Base-by-base conservation (phyloP, 2,888 invertebrate genomes). In the Chorisops tibialis region DNA sequence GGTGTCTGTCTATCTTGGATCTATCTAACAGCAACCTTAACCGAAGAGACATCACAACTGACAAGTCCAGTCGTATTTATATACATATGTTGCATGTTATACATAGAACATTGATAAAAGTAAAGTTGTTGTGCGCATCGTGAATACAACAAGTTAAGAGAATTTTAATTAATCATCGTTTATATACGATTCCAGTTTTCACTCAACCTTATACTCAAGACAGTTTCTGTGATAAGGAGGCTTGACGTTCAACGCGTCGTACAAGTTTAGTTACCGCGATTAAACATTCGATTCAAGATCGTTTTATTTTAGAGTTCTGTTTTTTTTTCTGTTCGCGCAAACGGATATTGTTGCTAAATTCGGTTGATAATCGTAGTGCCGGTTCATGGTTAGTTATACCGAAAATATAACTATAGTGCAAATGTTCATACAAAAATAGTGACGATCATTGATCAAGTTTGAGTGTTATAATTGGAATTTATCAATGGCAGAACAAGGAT, bases 221-320 rank as follows among this genome's bases (percentile, higher is more conserved):
- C 30, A 30, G 30, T 30, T 30, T 30, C 30, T 5, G 9, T 30
- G 30, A 30, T 30, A 30, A 30, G n/a, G 30, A 30, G 30, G 30
- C 30, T 30, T 9, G 30, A 30, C 30, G 9, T 30, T 9, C 7
- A 30, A 9, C 30, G 30, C 30, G 9, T 7, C 30, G 30, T 56
- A 35, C 56, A 24, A 56, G 56, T 43, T 43, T 45, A 56, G 56
- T 56, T 56, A 56, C 56, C 56, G 56, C 56, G 56, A 56, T 45
- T 56, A 39, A 56, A 56, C 43, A 43, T 56, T 45, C 56, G 56
- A 56, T 24, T 56, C 45, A 30, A 45, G 56, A 56, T 43, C 56
- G 14, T 22, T 56, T 56, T 43, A n/a, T 45, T 45, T 56, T 16
- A 19, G 24, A 24, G 56, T 43, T 16, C 11, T 19, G 56, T 45